Percentiles rank a stretch among this genome's conserved stretches.
Evolutionary conservation across 1,140 invertebrate genomes (phyloP).

Genomic region (Panagrolaimus sp.): DNA sequence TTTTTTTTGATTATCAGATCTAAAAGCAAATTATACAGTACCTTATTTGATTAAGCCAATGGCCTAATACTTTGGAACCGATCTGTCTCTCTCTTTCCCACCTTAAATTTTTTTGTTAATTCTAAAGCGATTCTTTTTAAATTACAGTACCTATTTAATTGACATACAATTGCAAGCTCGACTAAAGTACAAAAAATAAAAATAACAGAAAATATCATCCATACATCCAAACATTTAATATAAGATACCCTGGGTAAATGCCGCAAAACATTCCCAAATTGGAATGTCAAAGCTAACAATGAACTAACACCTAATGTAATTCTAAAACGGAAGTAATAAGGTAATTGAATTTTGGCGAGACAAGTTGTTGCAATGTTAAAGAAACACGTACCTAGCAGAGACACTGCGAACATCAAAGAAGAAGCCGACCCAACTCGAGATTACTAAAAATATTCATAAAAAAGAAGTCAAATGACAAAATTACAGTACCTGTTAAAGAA

Average conservation of each 20-base stretch:
- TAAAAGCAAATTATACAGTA: not conserved
- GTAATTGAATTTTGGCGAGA: not conserved
- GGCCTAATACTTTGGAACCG: constrained; percentile 57
- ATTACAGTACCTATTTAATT: constrained; percentile 39
- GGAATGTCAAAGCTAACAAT: constrained; percentile 54
- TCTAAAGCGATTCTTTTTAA: constrained; percentile 25
- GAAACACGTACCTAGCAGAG: constrained; percentile 46
- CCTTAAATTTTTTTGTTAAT: constrained; percentile 21
- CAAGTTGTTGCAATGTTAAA: not conserved
- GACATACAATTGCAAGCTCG: constrained; percentile 58
- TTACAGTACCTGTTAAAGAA: constrained; percentile 40
- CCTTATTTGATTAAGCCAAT: constrained; percentile 59
- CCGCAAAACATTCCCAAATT: constrained; percentile 58
- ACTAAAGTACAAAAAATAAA: constrained; percentile 57
- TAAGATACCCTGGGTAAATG: constrained; percentile 57
- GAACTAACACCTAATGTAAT: constrained; percentile 54
- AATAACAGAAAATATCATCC: constrained; percentile 56
- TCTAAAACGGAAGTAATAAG: constrained; percentile 22
- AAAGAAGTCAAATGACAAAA: constrained; percentile 1
- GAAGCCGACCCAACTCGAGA: constrained; percentile 57
- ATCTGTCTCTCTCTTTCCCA: constrained; percentile 59
- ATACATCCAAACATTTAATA: constrained; percentile 59
- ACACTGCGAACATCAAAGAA: constrained; percentile 58
- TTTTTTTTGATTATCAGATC: constrained; percentile 26
- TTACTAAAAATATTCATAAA: constrained; percentile 33